Evolutionary conservation across 2,888 invertebrate genomes (phyloP).

Genomic region (Onchidella celtica): DNA sequence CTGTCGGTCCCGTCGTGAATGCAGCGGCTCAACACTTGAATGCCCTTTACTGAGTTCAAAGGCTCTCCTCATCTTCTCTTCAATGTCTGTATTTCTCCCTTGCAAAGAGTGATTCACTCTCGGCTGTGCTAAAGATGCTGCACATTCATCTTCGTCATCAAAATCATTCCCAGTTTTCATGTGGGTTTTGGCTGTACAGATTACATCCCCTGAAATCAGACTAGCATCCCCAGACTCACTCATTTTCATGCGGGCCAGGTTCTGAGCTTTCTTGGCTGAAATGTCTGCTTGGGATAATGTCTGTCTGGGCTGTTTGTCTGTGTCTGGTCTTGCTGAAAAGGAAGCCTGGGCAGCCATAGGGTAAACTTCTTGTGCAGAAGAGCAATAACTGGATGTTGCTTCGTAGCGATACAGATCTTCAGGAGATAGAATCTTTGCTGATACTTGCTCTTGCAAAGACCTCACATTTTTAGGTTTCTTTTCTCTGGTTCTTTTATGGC

Average conservation of each 20-base stretch:
- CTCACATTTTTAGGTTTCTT: not conserved
- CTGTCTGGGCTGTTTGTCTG: not conserved
- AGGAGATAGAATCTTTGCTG: not conserved
- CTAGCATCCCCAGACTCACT: not conserved
- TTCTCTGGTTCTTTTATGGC: not conserved
- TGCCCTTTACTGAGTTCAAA: not conserved
- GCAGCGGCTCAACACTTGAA: not conserved
- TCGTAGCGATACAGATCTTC: not conserved
- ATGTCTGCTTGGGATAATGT: not conserved
- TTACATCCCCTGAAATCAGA: not conserved
- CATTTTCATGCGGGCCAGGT: not conserved
- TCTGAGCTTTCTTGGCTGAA: not conserved
- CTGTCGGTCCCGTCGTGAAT: not conserved
- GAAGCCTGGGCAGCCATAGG: not conserved
- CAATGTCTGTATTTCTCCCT: not conserved
- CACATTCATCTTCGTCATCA: not conserved
- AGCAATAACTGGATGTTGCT: not conserved
- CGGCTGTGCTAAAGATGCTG: not conserved
- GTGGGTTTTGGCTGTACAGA: not conserved
- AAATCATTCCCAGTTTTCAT: not conserved
- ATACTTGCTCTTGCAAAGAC: not conserved
- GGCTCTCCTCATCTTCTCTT: not conserved
- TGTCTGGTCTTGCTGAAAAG: not conserved
- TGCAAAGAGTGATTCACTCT: not conserved
- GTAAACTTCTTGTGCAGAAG: not conserved